Base-by-base conservation (phyloP, 2,797 vertebrate genomes). In the Tangara arthus region DNA sequence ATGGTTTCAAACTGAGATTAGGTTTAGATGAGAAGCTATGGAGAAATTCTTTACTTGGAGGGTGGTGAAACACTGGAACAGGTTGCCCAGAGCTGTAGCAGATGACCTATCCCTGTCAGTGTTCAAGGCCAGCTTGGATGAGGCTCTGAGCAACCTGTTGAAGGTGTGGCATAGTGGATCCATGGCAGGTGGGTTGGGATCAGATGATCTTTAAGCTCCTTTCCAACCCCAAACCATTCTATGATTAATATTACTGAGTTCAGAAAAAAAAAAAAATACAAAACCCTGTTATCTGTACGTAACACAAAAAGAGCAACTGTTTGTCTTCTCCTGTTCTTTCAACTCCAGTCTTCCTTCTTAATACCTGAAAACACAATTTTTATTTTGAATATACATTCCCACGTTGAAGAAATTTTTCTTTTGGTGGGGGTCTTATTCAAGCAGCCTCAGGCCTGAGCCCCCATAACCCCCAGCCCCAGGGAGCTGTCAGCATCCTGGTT, bases 381-480 rank as follows among this genome's bases (percentile, higher is more conserved):
- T 7, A 17, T 32, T 81, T 69, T 42, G 16, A 50, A 35, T 28
- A 30, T 50, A 42, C 46, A 1, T 26, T 69, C 18, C 46, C 26
- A 42, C 5, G 5, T 42, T 17, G 8, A 81, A 81, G 35, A 60
- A 59, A 1, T 11, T 21, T 60, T 50, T 30, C 7, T 63, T 50
- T 41, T 35, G 7, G 11, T 21, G 10, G 1, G 1, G 3, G 1
- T 37, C 23, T 16, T 81, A 17, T 9, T 37, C 13, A 53, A 84
- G 46, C 4, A n/a, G 50, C 26, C 12, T 63, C 39, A 55, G 7
- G 30, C 15, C 11, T 60, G 50, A 64, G n/a, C 1, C 15, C 17
- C 14, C 5, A 8, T 1, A 2, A 19, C 1, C 1, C 8, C 26
- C 14, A 52, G 15, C 2, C 15, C 46, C 39, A 81, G 23, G 30